Evolutionary conservation across 2,797 vertebrate species (phyloP).

Genomic region (Rachycentron canadum): DNA sequence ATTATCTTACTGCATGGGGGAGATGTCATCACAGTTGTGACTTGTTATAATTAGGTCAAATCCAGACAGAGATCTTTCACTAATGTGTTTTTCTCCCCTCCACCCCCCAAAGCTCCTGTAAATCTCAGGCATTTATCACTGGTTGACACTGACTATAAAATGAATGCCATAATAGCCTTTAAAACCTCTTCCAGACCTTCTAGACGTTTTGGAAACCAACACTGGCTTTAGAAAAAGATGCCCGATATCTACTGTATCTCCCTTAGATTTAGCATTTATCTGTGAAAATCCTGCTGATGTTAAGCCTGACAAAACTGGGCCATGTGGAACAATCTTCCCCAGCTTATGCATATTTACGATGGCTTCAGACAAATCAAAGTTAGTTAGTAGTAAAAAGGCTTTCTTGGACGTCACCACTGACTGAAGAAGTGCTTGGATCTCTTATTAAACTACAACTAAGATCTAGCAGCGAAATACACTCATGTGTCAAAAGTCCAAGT

Average conservation of each 20-base stretch:
- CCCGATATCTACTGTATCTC: slow-evolving; percentile 57
- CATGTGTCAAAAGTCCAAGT: not conserved
- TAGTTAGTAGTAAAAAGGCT: slow-evolving; percentile 13
- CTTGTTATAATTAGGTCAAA: slow-evolving; percentile 63
- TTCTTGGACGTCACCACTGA: not conserved
- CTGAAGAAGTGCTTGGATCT: not conserved
- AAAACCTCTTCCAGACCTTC: slow-evolving; percentile 50
- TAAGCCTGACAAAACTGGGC: slow-evolving; percentile 22
- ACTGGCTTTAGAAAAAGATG: slow-evolving; percentile 50
- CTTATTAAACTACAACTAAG: slow-evolving; percentile 6
- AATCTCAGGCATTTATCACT: slow-evolving; percentile 74
- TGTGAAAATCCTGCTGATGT: slow-evolving; percentile 46
- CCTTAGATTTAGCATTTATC: slow-evolving; percentile 51
- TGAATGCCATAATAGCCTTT: slow-evolving; percentile 60
- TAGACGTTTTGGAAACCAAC: slow-evolving; percentile 60
- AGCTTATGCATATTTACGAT: slow-evolving; percentile 36
- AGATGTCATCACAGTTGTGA: slow-evolving; percentile 28
- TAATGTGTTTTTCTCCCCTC: slow-evolving; percentile 35
- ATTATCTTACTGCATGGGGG: slow-evolving; percentile 7
- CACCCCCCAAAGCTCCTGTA: slow-evolving; percentile 41
- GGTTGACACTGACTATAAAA: slow-evolving; percentile 63
- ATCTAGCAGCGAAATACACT: not conserved
- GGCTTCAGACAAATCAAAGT: slow-evolving; percentile 26
- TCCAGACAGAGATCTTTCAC: slow-evolving; percentile 51
- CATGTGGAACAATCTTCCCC: slow-evolving; percentile 40